A percentile compares a stretch with the other conserved stretches of the same genome.
Conservation (phyloP, 2,797 vertebrate genomes). For the Limnodromus scolopaceus region DNA sequence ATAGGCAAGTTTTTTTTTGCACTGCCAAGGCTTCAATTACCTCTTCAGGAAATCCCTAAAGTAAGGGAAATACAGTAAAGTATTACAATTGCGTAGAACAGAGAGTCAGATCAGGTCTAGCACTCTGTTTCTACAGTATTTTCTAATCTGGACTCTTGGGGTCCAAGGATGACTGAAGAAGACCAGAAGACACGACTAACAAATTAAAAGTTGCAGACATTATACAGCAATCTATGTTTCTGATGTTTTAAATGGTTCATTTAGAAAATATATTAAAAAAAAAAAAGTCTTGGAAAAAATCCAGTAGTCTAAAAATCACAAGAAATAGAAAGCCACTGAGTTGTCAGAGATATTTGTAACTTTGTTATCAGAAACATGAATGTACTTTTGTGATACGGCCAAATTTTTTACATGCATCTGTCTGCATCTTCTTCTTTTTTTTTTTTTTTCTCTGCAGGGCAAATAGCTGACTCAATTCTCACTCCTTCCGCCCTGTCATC, state of each 20-base stretch:
- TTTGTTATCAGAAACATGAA: not conserved
- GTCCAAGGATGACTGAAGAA: not conserved
- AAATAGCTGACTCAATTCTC: not conserved
- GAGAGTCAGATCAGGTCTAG: not conserved
- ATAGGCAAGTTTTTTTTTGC: no score
- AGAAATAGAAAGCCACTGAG: not conserved
- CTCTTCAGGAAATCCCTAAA: not conserved
- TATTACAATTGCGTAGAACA: not conserved
- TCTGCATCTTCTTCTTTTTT: not conserved
- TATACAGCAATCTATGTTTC: not conserved
- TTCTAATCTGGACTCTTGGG: not conserved
- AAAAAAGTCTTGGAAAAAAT: not conserved
- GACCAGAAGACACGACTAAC: not conserved
- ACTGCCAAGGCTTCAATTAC: not conserved
- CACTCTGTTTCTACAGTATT: not conserved
- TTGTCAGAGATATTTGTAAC: not conserved
- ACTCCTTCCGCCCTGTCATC: not conserved
- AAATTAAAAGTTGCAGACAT: not conserved
- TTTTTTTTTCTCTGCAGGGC: not conserved
- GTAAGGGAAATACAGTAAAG: not conserved
- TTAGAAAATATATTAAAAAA: not conserved
- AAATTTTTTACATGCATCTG: not conserved
- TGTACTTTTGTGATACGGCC: not conserved
- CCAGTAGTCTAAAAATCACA: not conserved
- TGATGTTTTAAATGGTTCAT: not conserved